Base-by-base conservation (phyloP, 2,888 invertebrate species). In the Sphaerophoria taeniata region DNA sequence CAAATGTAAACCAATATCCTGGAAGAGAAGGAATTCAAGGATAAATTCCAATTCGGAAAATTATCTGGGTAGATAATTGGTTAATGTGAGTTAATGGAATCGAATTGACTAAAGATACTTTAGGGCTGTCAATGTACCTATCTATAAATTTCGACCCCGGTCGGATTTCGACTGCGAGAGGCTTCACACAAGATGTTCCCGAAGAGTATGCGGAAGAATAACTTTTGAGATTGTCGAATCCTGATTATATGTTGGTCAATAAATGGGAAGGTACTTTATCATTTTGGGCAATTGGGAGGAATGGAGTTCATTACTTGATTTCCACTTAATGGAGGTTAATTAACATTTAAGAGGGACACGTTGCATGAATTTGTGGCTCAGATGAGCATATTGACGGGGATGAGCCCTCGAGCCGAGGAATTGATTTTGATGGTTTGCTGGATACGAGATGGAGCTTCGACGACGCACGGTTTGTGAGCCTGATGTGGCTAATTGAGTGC, bases 11-110 rank as follows among this genome's bases (percentile, higher is more conserved):
- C 76, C 84, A 72, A 76, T 81, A 72, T 67, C 36, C 72, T 39
- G 58, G 45, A 58, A 70, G 70, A 58, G 39, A 43, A 60, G 76
- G 73, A 85, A 81, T 81, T 69, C 76, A 73, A 81, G 80, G 85
- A 85, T 80, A 72, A 60, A 76, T 77, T 73, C 76, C 73, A 76
- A 81, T 81, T 85, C 51, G 63, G 85, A 77, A 75, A 84, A 81
- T 85, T 77, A 85, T 85, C 76, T 65, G 70, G 81, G 85, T 81
- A 67, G 67, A 67, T 67, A 85, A 85, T 81, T 85, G 81, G 85
- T 81, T 85, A 85, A 85, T 85, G 85, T 73, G 76, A 81, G 85
- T 77, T 81, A 81, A 85, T 85, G 85, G 81, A 77, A 70, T 85
- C 70, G 76, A 81, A 63, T 85, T 69, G 76, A 67, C 71, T 60